Evolutionary conservation across 2,888 invertebrate genomes (phyloP), one percentile per base, ranked within the genome.

Genomic region (Heteropelma amictum): DNA sequence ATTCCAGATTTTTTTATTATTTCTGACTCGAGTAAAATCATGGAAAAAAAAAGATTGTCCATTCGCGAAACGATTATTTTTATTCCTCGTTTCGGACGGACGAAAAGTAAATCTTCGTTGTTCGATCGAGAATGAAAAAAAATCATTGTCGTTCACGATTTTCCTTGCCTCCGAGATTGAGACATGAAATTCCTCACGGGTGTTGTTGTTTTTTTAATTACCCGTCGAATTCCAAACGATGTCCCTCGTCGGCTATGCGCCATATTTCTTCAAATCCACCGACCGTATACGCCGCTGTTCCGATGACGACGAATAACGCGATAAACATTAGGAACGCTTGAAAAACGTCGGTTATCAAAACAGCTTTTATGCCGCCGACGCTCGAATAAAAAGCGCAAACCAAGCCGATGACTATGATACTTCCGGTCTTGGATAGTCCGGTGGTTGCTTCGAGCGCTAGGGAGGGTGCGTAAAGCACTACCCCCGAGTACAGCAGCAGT

Each of bases 391-490:
- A 95, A 0, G 96, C 95, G 85, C 96, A 97, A 2, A 94, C 95
- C 49, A 95, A 84, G 1, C 91, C 95, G 64, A 95, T 93, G 0
- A 93, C 91, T 67, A 96, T 87, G 79, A 97, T 95, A 0, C 96
- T 95, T 77, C 93, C 90, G 26, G 93, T 87, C 89, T 93, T 92
- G 74, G 93, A 92, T 5, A 96, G 89, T n/a, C 95, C 95, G 0
- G 96, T 96, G 28, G 96, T 94, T 1, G 97, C 93, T 88, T 95
- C 95, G 17, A 98, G 88, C 0, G 98, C 97, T 78, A 98, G 91
- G 0, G 98, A 95, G 1, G 98, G 98, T 0, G 98, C 98, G 88
- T 96, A 98, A 6, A 98, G 90, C 14, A 97, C 98, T 81, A 98
- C 95, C 0, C 97, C 96, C 91, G 96, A 96, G 82, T 96, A 96